Percentiles rank a stretch among this genome's conserved stretches.
Conservation (phyloP, 2,797 vertebrate species). For the Rousettus madagascariensis region DNA sequence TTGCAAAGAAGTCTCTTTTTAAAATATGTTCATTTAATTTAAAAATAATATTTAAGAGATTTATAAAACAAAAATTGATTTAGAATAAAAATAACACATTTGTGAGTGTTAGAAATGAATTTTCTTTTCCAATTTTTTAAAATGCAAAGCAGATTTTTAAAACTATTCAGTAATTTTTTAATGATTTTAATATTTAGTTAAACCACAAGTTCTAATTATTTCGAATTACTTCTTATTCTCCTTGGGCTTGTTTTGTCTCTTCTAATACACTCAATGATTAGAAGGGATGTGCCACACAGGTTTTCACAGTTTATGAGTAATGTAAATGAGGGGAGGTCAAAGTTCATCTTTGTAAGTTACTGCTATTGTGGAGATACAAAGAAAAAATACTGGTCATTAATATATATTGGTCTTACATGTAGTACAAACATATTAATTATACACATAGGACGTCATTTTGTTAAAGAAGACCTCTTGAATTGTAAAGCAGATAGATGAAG, state of each 20-base stretch:
- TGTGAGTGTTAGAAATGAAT: background rate
- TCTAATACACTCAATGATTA: background rate
- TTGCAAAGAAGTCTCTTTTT: background rate
- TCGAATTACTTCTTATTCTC: background rate
- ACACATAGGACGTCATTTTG: background rate
- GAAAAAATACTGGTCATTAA: background rate
- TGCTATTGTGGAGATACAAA: background rate
- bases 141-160: background rate
- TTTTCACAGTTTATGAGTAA: background rate
- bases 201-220: background rate
- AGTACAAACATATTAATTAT: background rate
- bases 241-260: background rate
- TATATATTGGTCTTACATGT: background rate
- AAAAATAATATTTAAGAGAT: background rate
- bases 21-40: constrained; percentile 36
- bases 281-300: background rate
- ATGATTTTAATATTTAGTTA: constrained; percentile 1
- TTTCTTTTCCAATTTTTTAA: constrained; percentile 25
- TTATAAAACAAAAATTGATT: constrained; percentile 31
- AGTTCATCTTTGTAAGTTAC: constrained; percentile 22
- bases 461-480: constrained; percentile 34
- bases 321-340: background rate
- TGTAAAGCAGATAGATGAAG: background rate
- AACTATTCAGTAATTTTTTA: background rate
- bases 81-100: background rate